Evolutionary conservation across 2,113 vertebrate species (phyloP), one percentile per base, ranked within the genome.

Genomic region (Ophiodon elongatus): DNA sequence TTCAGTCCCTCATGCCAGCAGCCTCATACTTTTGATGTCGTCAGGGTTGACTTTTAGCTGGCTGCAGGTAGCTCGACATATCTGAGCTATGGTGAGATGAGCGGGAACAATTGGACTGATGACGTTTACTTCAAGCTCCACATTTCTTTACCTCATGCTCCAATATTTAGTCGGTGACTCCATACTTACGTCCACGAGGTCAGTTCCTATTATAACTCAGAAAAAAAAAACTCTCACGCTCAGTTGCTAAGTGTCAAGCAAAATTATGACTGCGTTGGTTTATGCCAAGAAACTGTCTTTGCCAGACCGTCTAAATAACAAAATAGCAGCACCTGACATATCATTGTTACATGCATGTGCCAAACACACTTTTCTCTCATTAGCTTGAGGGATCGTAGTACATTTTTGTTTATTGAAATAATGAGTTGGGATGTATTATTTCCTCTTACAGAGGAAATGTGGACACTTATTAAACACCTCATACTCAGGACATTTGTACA

Each of bases 401-500:
- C 89, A 88, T 83, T 88, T 45, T 87, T 93, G 92, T 94, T 94
- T 93, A 89, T 91, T 93, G 90, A 92, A 93, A 79, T 76, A 90
- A 80, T 82, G 90, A 84, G 67, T 79, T 81, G 13, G 88, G 90
- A 94, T 94, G 92, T 93, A 94, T 94, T 93, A 87, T 92, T 94
- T 94, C 91, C 92, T 91, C 69, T 78, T 15, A 17, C 62, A 85
- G 83, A 93, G 93, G 90, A 93, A 94, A 90, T 68, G 83, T 91
- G 91, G 65, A 90, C 89, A 89, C 88, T 93, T 93, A 89, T 93
- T 91, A 94, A 90, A 92, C 89, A 90, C 91, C 91, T 94, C 84
- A 83, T 87, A 85, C 83, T 82, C 71, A 37, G 64, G 75, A 88
- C 80, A 71, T 76, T 85, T 85, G 63, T 67, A 73, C 81, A 79